These are phyloP conservation scores for Halichoeres trimaculatus DNA, from an alignment of 2,113 vertebrate species.

Conservation along the genomic window DNA sequence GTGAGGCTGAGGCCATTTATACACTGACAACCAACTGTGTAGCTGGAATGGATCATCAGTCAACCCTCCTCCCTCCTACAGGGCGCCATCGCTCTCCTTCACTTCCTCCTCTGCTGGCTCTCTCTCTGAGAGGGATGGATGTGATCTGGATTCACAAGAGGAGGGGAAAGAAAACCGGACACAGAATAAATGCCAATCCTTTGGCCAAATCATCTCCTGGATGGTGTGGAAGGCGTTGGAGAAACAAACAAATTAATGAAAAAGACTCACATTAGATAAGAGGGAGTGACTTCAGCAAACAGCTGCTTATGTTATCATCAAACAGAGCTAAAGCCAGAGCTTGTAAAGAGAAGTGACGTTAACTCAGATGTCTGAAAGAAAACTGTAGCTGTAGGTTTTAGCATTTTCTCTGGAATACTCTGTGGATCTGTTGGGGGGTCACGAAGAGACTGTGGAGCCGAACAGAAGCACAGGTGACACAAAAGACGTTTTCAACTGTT, in stretches of 20 bases:
- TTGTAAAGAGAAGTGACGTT: neutral
- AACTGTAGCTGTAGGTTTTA: neutral
- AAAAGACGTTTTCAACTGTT: too few relatives aligned
- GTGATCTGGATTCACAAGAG: constrained; percentile 55
- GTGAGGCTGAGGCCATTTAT: constrained; percentile 62
- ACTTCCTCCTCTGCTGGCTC: constrained; percentile 46
- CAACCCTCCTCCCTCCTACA: constrained; percentile 63
- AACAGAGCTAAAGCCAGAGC: constrained; percentile 6
- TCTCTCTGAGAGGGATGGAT: constrained; percentile 37
- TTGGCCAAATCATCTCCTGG: constrained; percentile 27
- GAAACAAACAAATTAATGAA: constrained; percentile 12
- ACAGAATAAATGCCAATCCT: constrained; percentile 54
- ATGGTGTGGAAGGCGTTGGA: constrained; percentile 14
- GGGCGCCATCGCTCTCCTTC: constrained; percentile 58
- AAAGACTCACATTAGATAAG: constrained; percentile 29
- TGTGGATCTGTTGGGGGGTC: too few relatives aligned
- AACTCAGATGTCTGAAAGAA: neutral
- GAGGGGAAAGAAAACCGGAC: constrained; percentile 7
- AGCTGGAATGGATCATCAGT: constrained; percentile 64
- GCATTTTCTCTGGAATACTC: too few relatives aligned
- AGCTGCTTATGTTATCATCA: neutral
- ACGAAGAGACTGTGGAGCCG: too few relatives aligned
- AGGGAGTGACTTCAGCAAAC: constrained; percentile 29
- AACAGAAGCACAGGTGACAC: too few relatives aligned
- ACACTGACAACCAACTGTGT: constrained; percentile 61